Conservation (phyloP, 2,888 invertebrate genomes). For the Papilio elwesi region DNA sequence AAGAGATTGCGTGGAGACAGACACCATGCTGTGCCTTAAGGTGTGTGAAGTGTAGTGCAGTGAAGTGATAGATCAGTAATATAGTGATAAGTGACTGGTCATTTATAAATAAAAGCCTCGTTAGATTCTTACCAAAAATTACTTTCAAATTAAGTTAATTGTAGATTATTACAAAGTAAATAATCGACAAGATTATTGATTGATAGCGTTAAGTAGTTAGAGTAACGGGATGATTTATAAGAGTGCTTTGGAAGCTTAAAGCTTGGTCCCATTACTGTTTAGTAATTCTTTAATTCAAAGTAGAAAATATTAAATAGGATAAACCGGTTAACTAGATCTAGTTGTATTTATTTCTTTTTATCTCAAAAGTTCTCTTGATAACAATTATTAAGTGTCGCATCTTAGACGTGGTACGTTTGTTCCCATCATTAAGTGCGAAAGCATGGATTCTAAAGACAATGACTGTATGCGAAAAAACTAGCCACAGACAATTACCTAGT, state of each 20-base stretch:
- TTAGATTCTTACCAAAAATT: neutral
- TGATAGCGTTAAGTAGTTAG: neutral
- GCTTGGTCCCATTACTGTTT: neutral
- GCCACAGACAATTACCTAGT: neutral
- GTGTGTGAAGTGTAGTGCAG: conserved; percentile 83
- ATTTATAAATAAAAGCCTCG: neutral
- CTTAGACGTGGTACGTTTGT: neutral
- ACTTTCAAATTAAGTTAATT: neutral
- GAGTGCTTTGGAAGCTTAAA: neutral
- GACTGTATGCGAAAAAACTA: neutral
- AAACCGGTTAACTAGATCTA: neutral
- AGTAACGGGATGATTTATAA: neutral
- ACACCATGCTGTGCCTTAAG: conserved; percentile 89
- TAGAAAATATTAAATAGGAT: conserved; percentile 4
- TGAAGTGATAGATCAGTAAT: conserved; percentile 50
- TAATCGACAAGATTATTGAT: neutral
- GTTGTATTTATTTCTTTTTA: conserved; percentile 8
- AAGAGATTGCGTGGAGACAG: conserved; percentile 88
- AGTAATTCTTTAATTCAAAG: neutral
- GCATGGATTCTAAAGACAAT: conserved; percentile 19
- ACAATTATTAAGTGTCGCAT: conserved; percentile 19
- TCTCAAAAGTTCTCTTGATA: conserved; percentile 8
- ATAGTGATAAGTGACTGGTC: conserved; percentile 31
- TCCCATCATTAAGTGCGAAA: conserved; percentile 24
- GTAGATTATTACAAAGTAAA: neutral